Base-by-base conservation (phyloP, 2,888 invertebrate genomes). In the Melangyna quadrimaculata region DNA sequence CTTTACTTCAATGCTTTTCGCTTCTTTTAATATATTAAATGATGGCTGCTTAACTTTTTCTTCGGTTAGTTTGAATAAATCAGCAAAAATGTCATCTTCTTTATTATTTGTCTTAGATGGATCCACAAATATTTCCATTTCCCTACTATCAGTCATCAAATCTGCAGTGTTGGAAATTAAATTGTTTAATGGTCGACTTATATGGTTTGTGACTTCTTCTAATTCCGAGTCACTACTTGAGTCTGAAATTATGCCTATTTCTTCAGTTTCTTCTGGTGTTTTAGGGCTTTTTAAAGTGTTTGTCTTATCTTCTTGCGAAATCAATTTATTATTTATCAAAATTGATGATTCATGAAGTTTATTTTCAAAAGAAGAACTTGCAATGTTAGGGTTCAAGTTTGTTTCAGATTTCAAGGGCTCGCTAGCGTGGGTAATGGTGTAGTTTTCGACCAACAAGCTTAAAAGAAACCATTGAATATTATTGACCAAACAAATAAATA, bases 71-170 rank as follows among this genome's bases (percentile, higher is more conserved):
- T 35, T 27, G 27, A 96, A 96, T 78, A 96, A 91, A 92, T 96
- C 96, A n/a, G 95, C 94, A 92, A 96, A 96, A 78, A 96, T 93
- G 91, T 96, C 95, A 89, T 96, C 94, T 10, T 92, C 91, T 22
- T 89, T 88, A 87, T 91, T 89, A 19, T 91, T 88, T 81, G 92
- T 90, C 75, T 94, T 90, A 53, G 92, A 91, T 48, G 94, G 89
- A 89, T 94, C 91, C 29, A 94, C 91, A 80, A 92, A 88, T 78
- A 94, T 91, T 89, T 93, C 92, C 17, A 88, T 53, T 32, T 10
- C 22, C 1, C 40, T 69, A 14, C 22, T 14, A 14, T 45, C 24
- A 7, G 9, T 10, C 1, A 22, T 57, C 4, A 29, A 37, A 17
- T 2, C 0, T 10, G 43, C 27, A 17, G 6, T 32, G 17, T 61